Percentiles rank a stretch among this genome's conserved stretches.
phyloP scores from a whole-genome alignment of 2,797 vertebrate species.

The Neoniphon sammara region DNA sequence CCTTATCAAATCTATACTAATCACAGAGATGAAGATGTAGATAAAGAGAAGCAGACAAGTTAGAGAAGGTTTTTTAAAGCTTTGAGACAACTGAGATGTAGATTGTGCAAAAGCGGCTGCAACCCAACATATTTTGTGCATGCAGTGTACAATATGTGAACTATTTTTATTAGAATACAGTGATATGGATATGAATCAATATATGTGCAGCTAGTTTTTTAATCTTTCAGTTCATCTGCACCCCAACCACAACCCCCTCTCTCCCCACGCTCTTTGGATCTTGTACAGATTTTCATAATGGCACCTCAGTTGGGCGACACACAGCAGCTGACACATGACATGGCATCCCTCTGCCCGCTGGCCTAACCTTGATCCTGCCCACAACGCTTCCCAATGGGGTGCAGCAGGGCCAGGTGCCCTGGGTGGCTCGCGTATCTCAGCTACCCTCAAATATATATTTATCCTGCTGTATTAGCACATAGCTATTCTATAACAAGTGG shows the following conservation, averaged over 20 bases:
- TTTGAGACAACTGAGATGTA: too few relatives aligned
- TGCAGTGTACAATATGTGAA: neutral
- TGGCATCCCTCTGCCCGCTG: conserved; percentile 40
- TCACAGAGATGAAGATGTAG: too few relatives aligned
- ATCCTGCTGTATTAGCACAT: conserved; percentile 21
- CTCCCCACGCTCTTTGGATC: conserved; percentile 15
- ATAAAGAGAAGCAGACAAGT: too few relatives aligned
- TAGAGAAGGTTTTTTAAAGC: too few relatives aligned
- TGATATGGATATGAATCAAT: neutral
- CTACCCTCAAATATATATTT: conserved; percentile 26
- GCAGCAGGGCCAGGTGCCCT: conserved; percentile 6
- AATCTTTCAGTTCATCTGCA: neutral
- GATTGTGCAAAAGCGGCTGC: too few relatives aligned
- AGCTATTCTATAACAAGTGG: neutral
- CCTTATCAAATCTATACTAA: too few relatives aligned
- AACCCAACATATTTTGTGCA: neutral
- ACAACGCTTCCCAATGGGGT: conserved; percentile 30
- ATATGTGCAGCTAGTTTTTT: neutral
- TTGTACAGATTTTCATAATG: conserved; percentile 15
- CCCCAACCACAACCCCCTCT: neutral
- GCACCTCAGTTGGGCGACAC: conserved; percentile 14
- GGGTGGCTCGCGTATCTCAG: conserved; percentile 42
- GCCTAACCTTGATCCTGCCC: conserved; percentile 61
- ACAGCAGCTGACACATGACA: conserved; percentile 63
- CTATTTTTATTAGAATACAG: neutral